Conservation (phyloP, 2,888 invertebrate genomes). For the Laothoe populi region DNA sequence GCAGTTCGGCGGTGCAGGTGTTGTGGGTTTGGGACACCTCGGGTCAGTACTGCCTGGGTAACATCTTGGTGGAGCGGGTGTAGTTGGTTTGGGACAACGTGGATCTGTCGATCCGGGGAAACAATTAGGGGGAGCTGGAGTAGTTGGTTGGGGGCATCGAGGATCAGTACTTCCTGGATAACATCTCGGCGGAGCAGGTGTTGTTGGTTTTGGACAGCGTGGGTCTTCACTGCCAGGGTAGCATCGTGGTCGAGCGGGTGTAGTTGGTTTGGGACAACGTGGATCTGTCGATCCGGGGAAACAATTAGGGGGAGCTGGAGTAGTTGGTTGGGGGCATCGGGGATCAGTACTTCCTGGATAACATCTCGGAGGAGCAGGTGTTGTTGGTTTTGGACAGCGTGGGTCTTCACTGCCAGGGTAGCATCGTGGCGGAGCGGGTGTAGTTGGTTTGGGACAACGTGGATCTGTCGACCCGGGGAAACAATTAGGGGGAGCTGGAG, state of each 20-base stretch:
- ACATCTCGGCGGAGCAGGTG: conserved; percentile 37
- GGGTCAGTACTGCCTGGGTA: conserved; percentile 60
- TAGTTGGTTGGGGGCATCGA: conserved; percentile 52
- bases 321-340: conserved; percentile 41
- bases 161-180: conserved; percentile 39
- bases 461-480: conserved; percentile 32
- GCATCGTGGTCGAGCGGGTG: conserved; percentile 40
- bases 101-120: conserved; percentile 44
- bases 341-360: conserved; percentile 46
- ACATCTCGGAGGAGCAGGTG: conserved; percentile 40
- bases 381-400: conserved; percentile 51
- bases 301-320: conserved; percentile 42
- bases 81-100: conserved; percentile 41
- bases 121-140: conserved; percentile 43
- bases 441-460: conserved; percentile 44
- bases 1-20: conserved; percentile 45
- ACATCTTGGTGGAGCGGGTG: conserved; percentile 46
- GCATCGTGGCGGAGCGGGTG: conserved; percentile 35
- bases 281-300: conserved; percentile 52
- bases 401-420: conserved; percentile 46
- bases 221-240: conserved; percentile 44
- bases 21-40: conserved; percentile 52
- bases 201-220: conserved; percentile 45
- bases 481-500: conserved; percentile 24
- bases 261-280: conserved; percentile 48